Evolutionary conservation across 2,113 vertebrate species (phyloP).

Genomic region (Todiramphus chloris): DNA sequence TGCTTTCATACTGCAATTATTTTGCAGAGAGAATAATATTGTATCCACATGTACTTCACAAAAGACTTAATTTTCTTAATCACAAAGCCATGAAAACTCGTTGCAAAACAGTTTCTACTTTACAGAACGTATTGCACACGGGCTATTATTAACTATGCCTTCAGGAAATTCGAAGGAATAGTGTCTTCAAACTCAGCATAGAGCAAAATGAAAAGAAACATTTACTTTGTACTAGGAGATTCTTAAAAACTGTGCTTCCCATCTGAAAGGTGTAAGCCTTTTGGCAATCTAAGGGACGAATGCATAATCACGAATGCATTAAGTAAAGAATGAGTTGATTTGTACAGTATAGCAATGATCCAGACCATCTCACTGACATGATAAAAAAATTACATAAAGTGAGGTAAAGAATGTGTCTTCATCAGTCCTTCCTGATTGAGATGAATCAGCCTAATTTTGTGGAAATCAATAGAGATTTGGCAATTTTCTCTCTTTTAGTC

Average conservation of each 20-base stretch:
- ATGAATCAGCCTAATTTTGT: not conserved
- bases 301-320: not conserved
- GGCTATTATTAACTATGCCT: not conserved
- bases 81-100: not conserved
- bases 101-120: not conserved
- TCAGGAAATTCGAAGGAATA: not conserved
- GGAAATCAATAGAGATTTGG: not conserved
- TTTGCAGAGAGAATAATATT: not conserved
- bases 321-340: not conserved
- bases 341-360: not conserved
- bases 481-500: not conserved
- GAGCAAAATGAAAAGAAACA: not conserved
- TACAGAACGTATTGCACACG: fast-evolving
- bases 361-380: not conserved
- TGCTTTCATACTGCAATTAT: not conserved
- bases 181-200: not conserved
- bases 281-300: not conserved
- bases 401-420: not conserved
- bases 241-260: not conserved
- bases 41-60: not conserved
- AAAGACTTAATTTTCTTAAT: not conserved
- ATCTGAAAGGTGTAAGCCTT: not conserved
- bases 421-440: not conserved
- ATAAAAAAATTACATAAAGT: not conserved
- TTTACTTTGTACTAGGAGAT: not conserved